Percentiles rank a stretch among this genome's conserved stretches.
Evolutionary conservation across 2,888 invertebrate species (phyloP).

Genomic region (Azorinus chamasolen): DNA sequence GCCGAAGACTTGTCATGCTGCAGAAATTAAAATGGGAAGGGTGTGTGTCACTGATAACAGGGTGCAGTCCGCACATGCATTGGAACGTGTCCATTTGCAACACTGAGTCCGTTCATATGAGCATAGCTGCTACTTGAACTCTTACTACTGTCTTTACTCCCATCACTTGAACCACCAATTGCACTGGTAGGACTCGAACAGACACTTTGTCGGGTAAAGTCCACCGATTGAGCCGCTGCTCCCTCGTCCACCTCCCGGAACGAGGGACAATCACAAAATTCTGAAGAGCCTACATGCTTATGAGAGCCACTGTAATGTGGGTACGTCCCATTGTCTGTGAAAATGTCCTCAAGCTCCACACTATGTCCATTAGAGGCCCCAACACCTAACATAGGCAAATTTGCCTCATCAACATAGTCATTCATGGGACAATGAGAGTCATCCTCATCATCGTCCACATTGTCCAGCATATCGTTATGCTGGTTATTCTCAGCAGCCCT

Average conservation of each 20-base stretch:
- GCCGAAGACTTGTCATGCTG: background rate
- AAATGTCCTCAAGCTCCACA: slow-evolving; percentile 62
- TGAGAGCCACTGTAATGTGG: slow-evolving; percentile 45
- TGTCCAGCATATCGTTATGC: slow-evolving; percentile 37
- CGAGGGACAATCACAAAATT: slow-evolving; percentile 75
- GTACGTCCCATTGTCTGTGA: slow-evolving; percentile 54
- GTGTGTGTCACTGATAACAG: slow-evolving; percentile 66
- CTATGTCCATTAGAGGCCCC: slow-evolving; percentile 61
- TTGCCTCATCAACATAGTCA: slow-evolving; percentile 60
- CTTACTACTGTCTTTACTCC: slow-evolving; percentile 83
- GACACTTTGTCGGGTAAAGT: slow-evolving; percentile 65
- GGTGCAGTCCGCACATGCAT: slow-evolving; percentile 85
- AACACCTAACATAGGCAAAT: slow-evolving; percentile 54
- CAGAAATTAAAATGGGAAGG: background rate
- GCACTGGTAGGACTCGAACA: slow-evolving; percentile 78
- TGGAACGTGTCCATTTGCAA: slow-evolving; percentile 83
- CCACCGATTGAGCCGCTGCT: slow-evolving; percentile 48
- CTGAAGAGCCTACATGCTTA: slow-evolving; percentile 50
- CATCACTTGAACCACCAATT: slow-evolving; percentile 78
- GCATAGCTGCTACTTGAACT: slow-evolving; percentile 80
- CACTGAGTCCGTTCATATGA: slow-evolving; percentile 79
- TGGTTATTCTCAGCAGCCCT: slow-evolving; percentile 37
- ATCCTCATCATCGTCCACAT: slow-evolving; percentile 52
- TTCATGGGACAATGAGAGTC: slow-evolving; percentile 51
- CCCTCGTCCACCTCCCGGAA: slow-evolving; percentile 56